phyloP scores from a whole-genome alignment of 92 coral and sea anemone species.

The Phymanthus crucifer region DNA sequence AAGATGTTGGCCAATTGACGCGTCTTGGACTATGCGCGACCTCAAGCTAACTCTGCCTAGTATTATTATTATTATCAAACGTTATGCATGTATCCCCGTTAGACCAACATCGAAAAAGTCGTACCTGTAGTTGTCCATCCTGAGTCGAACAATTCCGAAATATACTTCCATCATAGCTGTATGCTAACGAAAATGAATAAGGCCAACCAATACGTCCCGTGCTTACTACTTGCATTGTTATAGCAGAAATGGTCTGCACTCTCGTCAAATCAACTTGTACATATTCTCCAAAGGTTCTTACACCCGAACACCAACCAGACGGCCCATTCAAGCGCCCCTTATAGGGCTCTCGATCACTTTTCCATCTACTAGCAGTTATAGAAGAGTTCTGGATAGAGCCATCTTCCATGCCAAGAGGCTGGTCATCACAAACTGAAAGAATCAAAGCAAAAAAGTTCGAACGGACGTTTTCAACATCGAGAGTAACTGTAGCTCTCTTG shows the following conservation, averaged over 20 bases:
- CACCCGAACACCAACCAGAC: conserved; percentile 40
- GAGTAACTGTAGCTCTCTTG: no score
- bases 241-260: conserved; percentile 29
- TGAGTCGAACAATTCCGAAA: not conserved
- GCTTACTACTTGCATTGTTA: conserved; percentile 37
- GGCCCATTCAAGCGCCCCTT: conserved; percentile 14
- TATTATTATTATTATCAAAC: not conserved
- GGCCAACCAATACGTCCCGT: conserved; percentile 16
- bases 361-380: conserved; percentile 42
- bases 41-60: not conserved
- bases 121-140: not conserved
- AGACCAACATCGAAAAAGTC: not conserved
- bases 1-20: not conserved
- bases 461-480: no score
- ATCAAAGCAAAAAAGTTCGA: not conserved
- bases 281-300: conserved; percentile 14
- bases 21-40: no score
- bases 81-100: not conserved
- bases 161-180: not conserved
- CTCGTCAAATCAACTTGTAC: conserved; percentile 35
- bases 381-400: conserved; percentile 23
- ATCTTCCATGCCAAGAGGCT: conserved; percentile 1
- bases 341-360: conserved; percentile 30
- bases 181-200: not conserved
- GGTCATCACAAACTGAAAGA: not conserved